Evolutionary conservation across 2,888 invertebrate genomes (phyloP).

Genomic region (Synanthedon formicaeformis): DNA sequence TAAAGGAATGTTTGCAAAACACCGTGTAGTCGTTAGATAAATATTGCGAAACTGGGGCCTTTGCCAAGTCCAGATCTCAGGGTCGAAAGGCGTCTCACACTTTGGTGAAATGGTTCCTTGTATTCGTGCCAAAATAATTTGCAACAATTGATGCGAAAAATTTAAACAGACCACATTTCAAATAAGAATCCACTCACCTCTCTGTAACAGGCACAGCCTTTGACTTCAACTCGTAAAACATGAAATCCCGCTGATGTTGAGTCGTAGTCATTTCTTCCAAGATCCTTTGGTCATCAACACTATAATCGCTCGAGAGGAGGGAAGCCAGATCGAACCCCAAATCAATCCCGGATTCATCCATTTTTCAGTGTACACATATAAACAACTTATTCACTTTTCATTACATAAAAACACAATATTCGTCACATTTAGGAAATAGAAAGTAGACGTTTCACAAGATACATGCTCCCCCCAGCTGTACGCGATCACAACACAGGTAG

Average conservation of each 20-base stretch:
- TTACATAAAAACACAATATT: slow-evolving; percentile 19
- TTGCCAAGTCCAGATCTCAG: slow-evolving; percentile 64
- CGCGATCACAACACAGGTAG: too few relatives aligned
- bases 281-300: slow-evolving; percentile 55
- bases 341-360: slow-evolving; percentile 76
- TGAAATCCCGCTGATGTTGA: slow-evolving; percentile 70
- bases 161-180: slow-evolving; percentile 21
- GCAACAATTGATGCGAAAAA: slow-evolving; percentile 16
- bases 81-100: slow-evolving; percentile 41
- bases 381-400: not conserved
- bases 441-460: slow-evolving; percentile 45
- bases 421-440: slow-evolving; percentile 39
- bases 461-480: slow-evolving; percentile 49
- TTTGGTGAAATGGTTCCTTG: slow-evolving; percentile 60
- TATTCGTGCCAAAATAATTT: slow-evolving; percentile 48
- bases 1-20: not conserved
- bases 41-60: slow-evolving; percentile 49
- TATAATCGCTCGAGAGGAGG: slow-evolving; percentile 66
- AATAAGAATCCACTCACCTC: slow-evolving; percentile 53
- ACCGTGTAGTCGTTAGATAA: slow-evolving; percentile 23
- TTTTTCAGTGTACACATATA: slow-evolving; percentile 14
- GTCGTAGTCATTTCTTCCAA: slow-evolving; percentile 69
- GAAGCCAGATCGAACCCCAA: slow-evolving; percentile 74
- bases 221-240: slow-evolving; percentile 74
- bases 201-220: slow-evolving; percentile 70